Evolutionary conservation across 2,797 vertebrate genomes (phyloP).

Genomic region (Acrocephalus scirpaceus): DNA sequence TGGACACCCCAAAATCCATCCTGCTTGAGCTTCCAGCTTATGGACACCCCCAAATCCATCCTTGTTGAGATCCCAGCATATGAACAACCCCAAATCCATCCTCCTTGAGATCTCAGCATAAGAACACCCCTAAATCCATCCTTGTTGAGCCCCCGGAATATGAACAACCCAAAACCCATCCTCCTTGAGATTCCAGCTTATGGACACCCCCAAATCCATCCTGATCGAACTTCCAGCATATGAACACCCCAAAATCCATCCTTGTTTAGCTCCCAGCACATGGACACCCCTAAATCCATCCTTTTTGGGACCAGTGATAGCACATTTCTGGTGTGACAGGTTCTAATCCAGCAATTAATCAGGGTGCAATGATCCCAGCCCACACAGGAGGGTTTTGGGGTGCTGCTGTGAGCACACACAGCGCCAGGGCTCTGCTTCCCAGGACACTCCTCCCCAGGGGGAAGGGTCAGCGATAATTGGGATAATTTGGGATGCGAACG

Average conservation of each 20-base stretch:
- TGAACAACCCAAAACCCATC: not conserved
- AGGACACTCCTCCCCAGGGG: rapidly evolving
- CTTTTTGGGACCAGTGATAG: rapidly evolving
- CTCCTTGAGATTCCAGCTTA: rapidly evolving
- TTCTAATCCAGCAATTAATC: rapidly evolving
- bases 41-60: not conserved
- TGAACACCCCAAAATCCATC: not conserved
- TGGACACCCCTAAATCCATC: rapidly evolving
- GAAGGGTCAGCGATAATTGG: not conserved
- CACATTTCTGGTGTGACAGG: not conserved
- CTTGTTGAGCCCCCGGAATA: rapidly evolving
- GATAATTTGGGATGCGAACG: slow-evolving; percentile 5
- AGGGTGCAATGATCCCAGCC: not conserved
- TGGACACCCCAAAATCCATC: not conserved
- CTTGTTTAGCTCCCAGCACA: not conserved
- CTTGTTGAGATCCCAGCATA: no score
- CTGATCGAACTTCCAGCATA: rapidly evolving
- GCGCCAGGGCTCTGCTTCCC: not conserved
- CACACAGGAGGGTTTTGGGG: not conserved
- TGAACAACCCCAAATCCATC: not conserved
- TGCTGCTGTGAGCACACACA: not conserved
- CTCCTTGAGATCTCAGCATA: rapidly evolving
- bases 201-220: rapidly evolving
- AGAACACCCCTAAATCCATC: not conserved
- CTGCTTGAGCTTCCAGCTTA: no score